Conservation (phyloP, 2,888 invertebrate species). For the Sarcophaga rosellei region DNA sequence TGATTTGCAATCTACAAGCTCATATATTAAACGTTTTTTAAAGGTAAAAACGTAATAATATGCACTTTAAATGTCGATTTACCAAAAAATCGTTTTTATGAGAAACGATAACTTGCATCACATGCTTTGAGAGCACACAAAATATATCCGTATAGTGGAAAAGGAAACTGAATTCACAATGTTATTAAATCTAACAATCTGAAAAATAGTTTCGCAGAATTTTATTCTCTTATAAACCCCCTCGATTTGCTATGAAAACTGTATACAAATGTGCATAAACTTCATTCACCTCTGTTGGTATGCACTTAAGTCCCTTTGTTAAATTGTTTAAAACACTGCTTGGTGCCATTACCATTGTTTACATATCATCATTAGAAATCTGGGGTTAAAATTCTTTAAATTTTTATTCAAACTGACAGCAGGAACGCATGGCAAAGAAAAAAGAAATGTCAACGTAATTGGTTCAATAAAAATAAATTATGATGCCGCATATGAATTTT, state of each 20-base stretch:
- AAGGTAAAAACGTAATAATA: too few relatives aligned
- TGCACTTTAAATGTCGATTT: not conserved
- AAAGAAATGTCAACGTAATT: constrained; percentile 36
- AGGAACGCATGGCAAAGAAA: not conserved
- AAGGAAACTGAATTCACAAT: constrained; percentile 9
- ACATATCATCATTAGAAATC: too few relatives aligned
- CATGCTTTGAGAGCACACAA: constrained; percentile 31
- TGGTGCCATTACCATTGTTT: too few relatives aligned
- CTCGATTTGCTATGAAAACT: constrained; percentile 9
- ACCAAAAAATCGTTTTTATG: not conserved
- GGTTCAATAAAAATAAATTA: constrained; percentile 59
- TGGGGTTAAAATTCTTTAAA: not conserved
- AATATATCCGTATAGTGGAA: constrained; percentile 11
- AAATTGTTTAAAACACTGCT: too few relatives aligned
- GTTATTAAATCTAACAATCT: not conserved
- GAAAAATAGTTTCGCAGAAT: too few relatives aligned
- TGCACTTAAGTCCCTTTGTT: too few relatives aligned
- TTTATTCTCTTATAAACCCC: not conserved
- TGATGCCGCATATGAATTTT: constrained; percentile 21
- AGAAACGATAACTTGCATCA: constrained; percentile 24
- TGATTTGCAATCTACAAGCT: too few relatives aligned
- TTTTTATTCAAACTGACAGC: not conserved
- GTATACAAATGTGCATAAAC: not conserved
- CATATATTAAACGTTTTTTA: too few relatives aligned
- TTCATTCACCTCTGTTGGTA: not conserved